Evolutionary conservation across 1,140 invertebrate genomes (phyloP), one percentile per base, ranked within the genome.

Genomic region (Schmidtea mediterranea): DNA sequence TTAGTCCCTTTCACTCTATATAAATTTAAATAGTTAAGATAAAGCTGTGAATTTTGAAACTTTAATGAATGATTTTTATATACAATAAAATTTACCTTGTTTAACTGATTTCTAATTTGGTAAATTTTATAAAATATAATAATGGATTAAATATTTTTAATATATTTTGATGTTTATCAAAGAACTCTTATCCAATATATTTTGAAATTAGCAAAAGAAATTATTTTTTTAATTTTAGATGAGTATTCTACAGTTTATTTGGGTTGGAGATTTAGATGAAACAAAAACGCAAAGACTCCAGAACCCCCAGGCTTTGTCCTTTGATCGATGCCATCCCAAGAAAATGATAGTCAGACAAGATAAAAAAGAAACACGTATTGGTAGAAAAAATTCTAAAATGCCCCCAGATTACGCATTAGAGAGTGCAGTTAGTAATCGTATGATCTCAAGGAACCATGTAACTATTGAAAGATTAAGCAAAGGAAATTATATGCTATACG

Each of bases 361-460:
- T 19, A 45, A 45, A 21, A 45, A 21, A 21, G 43, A 45, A 45
- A 45, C 21, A 13, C n/a, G 19, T 13, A 48, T 48, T 48, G 46
- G 46, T 5, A 23, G 46, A 13, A 23, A 18, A 15, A 48, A 40
- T 22, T 38, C 36, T 18, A 48, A 48, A 22, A 32, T 22, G n/a
- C 46, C 46, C 10, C 46, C 46, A 15, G 46, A 48, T 24, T 48
- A 18, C 23, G 24, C 23, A 12, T 22, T 48, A 5, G 46, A 48
- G 15, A 19, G 15, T 21, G n/a, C n/a, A n/a, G 23, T 48, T 16
- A 48, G 23, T 15, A 37, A 37, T 18, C 12, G 36, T 3, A 48
- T 52, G 23, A 47, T 52, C n/a, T 50, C 48, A 9, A n/a, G 51
- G 21, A 49, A 49, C 16, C 51, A 52, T 19, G 48, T 48, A 3